Evolutionary conservation across 2,888 invertebrate genomes (phyloP).

Genomic region (Netelia fuscicornis): DNA sequence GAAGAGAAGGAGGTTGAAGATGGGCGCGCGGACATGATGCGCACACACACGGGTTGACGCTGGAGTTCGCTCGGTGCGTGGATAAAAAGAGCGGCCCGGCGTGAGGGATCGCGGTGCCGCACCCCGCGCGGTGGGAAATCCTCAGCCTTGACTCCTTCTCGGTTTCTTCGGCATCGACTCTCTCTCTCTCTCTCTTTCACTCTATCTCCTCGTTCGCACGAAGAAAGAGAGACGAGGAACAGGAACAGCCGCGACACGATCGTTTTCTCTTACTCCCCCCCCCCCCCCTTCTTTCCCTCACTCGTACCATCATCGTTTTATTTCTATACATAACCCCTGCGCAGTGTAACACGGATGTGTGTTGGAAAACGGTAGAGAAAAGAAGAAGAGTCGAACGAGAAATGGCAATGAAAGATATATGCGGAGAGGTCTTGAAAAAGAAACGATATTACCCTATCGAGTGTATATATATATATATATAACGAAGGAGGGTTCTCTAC

Average conservation of each 20-base stretch:
- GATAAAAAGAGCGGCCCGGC: constrained; percentile 60
- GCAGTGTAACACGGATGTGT: constrained; percentile 9
- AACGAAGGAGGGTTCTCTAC: not conserved
- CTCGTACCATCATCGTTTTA: not conserved
- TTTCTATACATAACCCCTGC: not conserved
- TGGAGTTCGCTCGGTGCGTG: constrained; percentile 31
- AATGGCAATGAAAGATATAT: not conserved
- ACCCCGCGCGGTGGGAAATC: constrained; percentile 74
- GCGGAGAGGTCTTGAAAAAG: not conserved
- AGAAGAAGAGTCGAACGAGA: not conserved
- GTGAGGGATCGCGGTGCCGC: constrained; percentile 58
- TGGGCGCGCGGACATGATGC: constrained; percentile 21
- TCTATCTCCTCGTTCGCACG: constrained; percentile 15
- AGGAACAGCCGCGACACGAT: too few species aligned
- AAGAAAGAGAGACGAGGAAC: constrained; percentile 7
- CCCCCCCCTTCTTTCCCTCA: too few species aligned
- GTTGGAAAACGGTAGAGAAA: too few species aligned
- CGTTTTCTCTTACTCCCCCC: too few species aligned
- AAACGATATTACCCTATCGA: constrained; percentile 6
- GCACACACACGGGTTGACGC: constrained; percentile 41
- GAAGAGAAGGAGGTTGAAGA: constrained; percentile 15
- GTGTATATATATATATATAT: constrained; percentile 2
- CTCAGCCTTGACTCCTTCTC: constrained; percentile 74
- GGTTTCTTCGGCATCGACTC: constrained; percentile 33
- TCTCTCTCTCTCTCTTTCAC: not conserved